Base-by-base conservation (phyloP, 2,888 invertebrate species). In the Cordilura impudica region DNA sequence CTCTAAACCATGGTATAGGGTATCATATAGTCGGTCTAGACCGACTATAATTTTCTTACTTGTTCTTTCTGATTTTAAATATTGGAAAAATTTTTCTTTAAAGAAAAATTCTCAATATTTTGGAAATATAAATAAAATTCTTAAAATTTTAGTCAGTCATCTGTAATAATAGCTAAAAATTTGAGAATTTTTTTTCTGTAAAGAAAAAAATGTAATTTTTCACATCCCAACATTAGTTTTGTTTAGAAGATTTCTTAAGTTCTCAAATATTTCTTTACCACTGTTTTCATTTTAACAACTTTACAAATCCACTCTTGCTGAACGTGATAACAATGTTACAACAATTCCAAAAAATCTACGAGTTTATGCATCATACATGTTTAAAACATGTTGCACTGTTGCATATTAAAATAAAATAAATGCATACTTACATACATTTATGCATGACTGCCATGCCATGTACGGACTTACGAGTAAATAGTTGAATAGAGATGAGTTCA, bases 281-380 rank as follows among this genome's bases (percentile, higher is more conserved):
- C 60, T 61, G 16, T 70, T 31, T 31, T 29, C 6, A 5, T n/a
- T 39, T 39, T 39, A 39, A 31, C 21, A 54, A 29, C 14, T 43
- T 10, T 67, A 65, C 43, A 81, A 80, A 82, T 82, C 75, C 82
- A 81, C 74, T 81, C 66, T 61, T 65, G 69, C 47, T 65, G 82
- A 61, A 82, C 82, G 82, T 82, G 82, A 81, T 81, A 79, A 77
- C 76, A 72, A 74, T 69, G 58, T 65, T 65, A 23, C 51, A 39
- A 43, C 23, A 58, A 29, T 58, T 39, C 12, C 12, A 45, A 61
- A 39, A 31, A 10, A 16, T 54, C 4, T 53, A 35, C 16, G 14
- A 29, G 26, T 58, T 19, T 53, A 21, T 67, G 23, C 19, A 18
- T n/a, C 67, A 63, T 53, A 73, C n/a, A 61, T 58, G 19, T 49